These are phyloP conservation scores for Oscheius onirici DNA, from an alignment of 2,888 invertebrate species.

Conservation along the genomic window DNA sequence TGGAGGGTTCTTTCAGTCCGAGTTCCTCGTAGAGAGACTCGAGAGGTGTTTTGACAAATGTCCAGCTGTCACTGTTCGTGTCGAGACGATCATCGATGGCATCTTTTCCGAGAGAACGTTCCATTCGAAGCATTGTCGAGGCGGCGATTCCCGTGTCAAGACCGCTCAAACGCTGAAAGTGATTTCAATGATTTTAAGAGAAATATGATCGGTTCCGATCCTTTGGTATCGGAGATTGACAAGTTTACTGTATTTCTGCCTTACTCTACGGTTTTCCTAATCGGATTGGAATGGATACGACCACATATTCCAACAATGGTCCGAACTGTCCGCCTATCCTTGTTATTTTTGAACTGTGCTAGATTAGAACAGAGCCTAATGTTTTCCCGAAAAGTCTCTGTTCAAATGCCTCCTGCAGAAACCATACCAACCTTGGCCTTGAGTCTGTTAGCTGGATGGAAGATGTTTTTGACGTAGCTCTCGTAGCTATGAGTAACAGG, in stretches of 20 bases:
- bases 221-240: too few relatives aligned
- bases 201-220: too few relatives aligned
- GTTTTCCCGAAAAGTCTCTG: too few relatives aligned
- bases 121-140: constrained; percentile 62
- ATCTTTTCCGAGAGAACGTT: constrained; percentile 59
- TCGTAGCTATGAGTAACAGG: constrained; percentile 63
- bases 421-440: constrained; percentile 22
- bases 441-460: constrained; percentile 53
- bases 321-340: too few relatives aligned
- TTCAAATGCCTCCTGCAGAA: too few relatives aligned
- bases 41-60: constrained; percentile 58
- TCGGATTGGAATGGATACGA: too few relatives aligned
- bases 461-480: constrained; percentile 63
- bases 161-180: not conserved
- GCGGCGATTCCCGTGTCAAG: constrained; percentile 43
- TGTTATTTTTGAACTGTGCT: too few relatives aligned
- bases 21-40: constrained; percentile 61
- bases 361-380: too few relatives aligned
- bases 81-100: constrained; percentile 62
- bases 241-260: too few relatives aligned
- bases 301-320: too few relatives aligned
- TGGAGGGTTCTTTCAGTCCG: constrained; percentile 44
- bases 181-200: not conserved
- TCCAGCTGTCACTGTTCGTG: constrained; percentile 44
- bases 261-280: too few relatives aligned